Evolutionary conservation across 2,888 invertebrate species (phyloP).

Genomic region (Hemicrepidius hirtus): DNA sequence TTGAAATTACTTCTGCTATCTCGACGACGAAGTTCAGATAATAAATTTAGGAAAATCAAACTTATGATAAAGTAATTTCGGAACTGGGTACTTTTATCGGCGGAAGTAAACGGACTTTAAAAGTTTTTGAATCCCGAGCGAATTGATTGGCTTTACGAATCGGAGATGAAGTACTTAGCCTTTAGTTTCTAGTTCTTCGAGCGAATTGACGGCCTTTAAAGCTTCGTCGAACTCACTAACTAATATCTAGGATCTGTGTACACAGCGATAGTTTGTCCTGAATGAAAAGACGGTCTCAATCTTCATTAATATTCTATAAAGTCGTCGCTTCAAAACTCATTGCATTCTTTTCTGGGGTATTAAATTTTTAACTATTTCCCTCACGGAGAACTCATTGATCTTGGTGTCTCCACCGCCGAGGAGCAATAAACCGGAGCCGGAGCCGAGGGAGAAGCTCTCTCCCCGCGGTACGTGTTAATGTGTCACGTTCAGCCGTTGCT

Average conservation of each 20-base stretch:
- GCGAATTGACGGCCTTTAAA: conserved; percentile 56
- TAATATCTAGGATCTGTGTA: conserved; percentile 35
- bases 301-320: conserved; percentile 55
- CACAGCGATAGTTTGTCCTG: conserved; percentile 40
- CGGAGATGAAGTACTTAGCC: conserved; percentile 65
- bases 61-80: conserved; percentile 57
- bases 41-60: conserved; percentile 47
- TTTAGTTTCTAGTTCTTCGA: conserved; percentile 59
- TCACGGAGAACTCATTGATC: conserved; percentile 68
- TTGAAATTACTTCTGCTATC: conserved; percentile 25
- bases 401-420: conserved; percentile 56
- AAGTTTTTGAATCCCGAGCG: conserved; percentile 64
- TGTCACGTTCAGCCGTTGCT: conserved; percentile 69
- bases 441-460: conserved; percentile 46
- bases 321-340: conserved; percentile 52
- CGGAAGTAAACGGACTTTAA: conserved; percentile 52
- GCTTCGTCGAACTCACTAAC: conserved; percentile 34
- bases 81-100: conserved; percentile 44
- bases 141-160: conserved; percentile 68
- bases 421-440: conserved; percentile 59
- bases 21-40: conserved; percentile 31
- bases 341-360: conserved; percentile 59
- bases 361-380: conserved; percentile 68
- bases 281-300: conserved; percentile 35
- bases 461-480: conserved; percentile 69